Conservation (phyloP, 2,888 invertebrate genomes). For the Dasysyrphus tricinctus region DNA sequence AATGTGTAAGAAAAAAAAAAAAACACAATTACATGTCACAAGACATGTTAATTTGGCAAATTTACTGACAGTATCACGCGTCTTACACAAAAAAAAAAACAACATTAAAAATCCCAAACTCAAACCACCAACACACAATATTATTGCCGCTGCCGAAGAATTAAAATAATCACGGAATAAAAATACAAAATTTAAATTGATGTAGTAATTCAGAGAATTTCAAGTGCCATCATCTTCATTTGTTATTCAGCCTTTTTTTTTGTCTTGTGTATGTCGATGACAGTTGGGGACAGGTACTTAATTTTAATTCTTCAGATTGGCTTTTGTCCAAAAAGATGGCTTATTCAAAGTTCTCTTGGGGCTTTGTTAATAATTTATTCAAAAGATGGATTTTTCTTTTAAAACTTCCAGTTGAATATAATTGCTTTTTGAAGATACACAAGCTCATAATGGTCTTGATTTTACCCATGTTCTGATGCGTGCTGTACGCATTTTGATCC, state of each 20-base stretch:
- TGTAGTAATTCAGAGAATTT: constrained; percentile 66
- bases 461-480: constrained; percentile 6
- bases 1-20: constrained; percentile 11
- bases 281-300: constrained; percentile 62
- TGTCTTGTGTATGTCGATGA: constrained; percentile 20
- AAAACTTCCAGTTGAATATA: neutral
- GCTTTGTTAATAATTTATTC: constrained; percentile 39
- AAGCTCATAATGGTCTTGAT: neutral
- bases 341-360: neutral
- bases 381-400: constrained; percentile 44
- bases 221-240: constrained; percentile 66
- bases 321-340: neutral
- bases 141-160: constrained; percentile 12
- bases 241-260: constrained; percentile 47
- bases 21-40: constrained; percentile 60
- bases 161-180: constrained; percentile 66
- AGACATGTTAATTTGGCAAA: constrained; percentile 72
- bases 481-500: constrained; percentile 38
- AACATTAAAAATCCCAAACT: neutral
- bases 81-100: constrained; percentile 12
- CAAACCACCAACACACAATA: neutral
- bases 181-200: constrained; percentile 53
- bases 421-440: neutral
- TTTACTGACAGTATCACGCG: constrained; percentile 65
- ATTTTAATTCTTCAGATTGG: constrained; percentile 37